Percentiles rank a stretch among this genome's conserved stretches.
Evolutionary conservation across 2,113 vertebrate genomes (phyloP).

Genomic region (Condylura cristata): DNA sequence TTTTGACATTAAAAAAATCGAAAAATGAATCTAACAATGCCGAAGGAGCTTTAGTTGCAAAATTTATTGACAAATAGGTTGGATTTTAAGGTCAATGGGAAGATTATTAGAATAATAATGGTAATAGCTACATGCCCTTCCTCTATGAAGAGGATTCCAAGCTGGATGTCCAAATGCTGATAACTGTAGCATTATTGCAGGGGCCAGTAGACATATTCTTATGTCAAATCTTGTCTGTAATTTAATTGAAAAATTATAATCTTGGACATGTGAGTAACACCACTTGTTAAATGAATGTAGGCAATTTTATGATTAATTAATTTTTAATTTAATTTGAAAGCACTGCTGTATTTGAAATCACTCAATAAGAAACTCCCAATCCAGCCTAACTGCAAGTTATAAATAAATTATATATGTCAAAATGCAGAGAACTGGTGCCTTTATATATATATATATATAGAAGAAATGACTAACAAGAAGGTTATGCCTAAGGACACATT

Average conservation of each 20-base stretch:
- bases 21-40: not conserved
- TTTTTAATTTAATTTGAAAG: constrained; percentile 63
- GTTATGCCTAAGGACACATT: not conserved
- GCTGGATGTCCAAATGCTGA: not conserved
- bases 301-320: constrained; percentile 41
- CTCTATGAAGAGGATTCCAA: not conserved
- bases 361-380: not conserved
- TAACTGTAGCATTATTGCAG: not conserved
- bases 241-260: not conserved
- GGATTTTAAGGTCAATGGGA: not conserved
- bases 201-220: not conserved
- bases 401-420: not conserved
- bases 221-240: not conserved
- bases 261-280: not conserved
- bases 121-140: not conserved
- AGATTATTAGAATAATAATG: not conserved
- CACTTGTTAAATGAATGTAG: not conserved
- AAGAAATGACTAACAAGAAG: not conserved
- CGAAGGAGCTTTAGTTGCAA: not conserved
- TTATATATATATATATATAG: not conserved
- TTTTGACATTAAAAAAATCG: not conserved
- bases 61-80: not conserved
- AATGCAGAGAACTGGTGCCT: not conserved
- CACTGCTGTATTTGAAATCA: constrained; percentile 28
- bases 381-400: not conserved